Evolutionary conservation across 1,140 invertebrate species (phyloP), one percentile per base, ranked within the genome.

Genomic region (Argopecten irradians): DNA sequence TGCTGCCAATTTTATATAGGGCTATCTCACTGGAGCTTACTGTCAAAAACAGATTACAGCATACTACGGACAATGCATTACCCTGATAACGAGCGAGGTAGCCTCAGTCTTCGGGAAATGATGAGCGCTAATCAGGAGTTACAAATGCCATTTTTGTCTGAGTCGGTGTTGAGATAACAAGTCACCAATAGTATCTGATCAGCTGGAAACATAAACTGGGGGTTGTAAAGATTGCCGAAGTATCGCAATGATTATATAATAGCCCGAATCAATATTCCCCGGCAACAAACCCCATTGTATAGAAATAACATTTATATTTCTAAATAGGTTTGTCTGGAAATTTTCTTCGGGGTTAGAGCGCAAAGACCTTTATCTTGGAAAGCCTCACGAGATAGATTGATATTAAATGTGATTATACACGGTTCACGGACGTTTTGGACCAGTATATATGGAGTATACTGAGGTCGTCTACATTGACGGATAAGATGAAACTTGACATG

Each of bases 241-340:
- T 71, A 71, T 71, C 22, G 28, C 55, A 71, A 71, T n/a, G 55
- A n/a, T 71, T 71, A 71, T 71, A 71, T 71, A 71, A 71, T 71
- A 71, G 55, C 1, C n/a, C n/a, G 1, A n/a, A 71, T 71, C 55
- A 71, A 71, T 71, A 28, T 71, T n/a, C 16, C 55, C 55, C 7
- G 14, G 43, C 3, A n/a, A 71, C 55, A n/a, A 71, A 28, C 55
- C 5, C 55, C 55, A 28, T 71, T 71, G 55, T 71, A 28, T 28
- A 71, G 55, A 71, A 71, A 71, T 71, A 71, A 71, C 55, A 28
- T 71, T 71, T 71, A 71, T 71, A 28, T 71, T 28, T 71, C 55
- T n/a, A 71, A n/a, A 71, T 71, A n/a, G 55, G 28, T 28, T 71
- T 71, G 55, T 71, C 55, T 71, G 55, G 55, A 71, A 39, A 71